phyloP scores from a whole-genome alignment of 2,113 vertebrate genomes.

The Sturnira hondurensis region DNA sequence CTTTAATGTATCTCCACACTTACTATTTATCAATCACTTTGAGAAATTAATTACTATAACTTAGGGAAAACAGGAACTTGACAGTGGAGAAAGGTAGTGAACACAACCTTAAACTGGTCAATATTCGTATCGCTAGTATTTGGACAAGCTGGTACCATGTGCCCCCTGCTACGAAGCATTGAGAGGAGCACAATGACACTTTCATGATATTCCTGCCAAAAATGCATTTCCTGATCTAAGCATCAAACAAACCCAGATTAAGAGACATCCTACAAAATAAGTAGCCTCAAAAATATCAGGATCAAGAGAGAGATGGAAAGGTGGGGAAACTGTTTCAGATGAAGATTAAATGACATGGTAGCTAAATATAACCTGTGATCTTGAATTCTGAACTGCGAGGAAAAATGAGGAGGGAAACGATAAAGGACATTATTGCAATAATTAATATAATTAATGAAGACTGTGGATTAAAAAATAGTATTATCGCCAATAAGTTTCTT shows the following conservation, averaged over 20 bases:
- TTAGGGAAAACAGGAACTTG: neutral
- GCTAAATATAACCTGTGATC: neutral
- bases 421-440: neutral
- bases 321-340: neutral
- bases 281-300: neutral
- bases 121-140: neutral
- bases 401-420: neutral
- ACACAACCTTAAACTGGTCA: neutral
- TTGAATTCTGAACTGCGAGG: neutral
- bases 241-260: neutral
- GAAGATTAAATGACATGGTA: neutral
- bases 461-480: neutral
- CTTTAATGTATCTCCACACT: neutral
- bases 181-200: neutral
- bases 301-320: neutral
- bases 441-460: neutral
- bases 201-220: neutral
- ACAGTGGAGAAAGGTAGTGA: neutral
- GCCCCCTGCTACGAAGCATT: neutral
- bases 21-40: neutral
- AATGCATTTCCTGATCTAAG: neutral
- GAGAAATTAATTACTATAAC: neutral
- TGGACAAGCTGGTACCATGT: neutral
- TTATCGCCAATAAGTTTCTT: neutral
- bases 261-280: conserved; percentile 1